Evolutionary conservation across 2,888 invertebrate genomes (phyloP).

Genomic region (Clanis bilineata): DNA sequence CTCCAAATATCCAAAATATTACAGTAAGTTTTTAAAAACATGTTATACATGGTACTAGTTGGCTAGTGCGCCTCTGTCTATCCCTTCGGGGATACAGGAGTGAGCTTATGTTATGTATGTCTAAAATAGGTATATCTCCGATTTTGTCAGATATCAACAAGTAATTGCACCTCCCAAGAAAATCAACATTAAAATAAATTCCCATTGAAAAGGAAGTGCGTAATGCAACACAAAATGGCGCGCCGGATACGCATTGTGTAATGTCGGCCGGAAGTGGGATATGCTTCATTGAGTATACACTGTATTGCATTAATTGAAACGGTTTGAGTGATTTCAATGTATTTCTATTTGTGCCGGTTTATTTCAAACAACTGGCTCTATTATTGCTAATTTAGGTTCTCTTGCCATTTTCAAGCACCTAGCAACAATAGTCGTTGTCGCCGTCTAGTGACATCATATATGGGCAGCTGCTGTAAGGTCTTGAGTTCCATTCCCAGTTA

Average conservation of each 20-base stretch:
- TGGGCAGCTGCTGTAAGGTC: too few relatives aligned
- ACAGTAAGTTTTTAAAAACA: too few relatives aligned
- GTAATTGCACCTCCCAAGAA: not conserved
- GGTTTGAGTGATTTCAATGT: not conserved
- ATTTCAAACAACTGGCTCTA: not conserved
- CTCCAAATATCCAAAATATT: too few relatives aligned
- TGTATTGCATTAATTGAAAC: slow-evolving; percentile 3
- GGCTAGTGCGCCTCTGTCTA: too few relatives aligned
- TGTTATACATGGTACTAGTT: too few relatives aligned
- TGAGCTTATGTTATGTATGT: too few relatives aligned
- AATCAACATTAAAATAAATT: not conserved
- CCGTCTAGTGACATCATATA: too few relatives aligned
- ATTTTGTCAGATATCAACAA: not conserved
- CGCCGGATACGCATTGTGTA: slow-evolving; percentile 8
- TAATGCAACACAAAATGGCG: not conserved
- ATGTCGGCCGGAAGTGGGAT: slow-evolving; percentile 5
- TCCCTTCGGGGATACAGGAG: too few relatives aligned
- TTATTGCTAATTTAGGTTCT: not conserved
- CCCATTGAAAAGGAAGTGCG: not conserved
- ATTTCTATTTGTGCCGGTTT: not conserved
- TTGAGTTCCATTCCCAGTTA: too few relatives aligned
- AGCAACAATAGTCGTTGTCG: too few relatives aligned
- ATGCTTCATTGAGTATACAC: not conserved
- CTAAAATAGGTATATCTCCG: too few relatives aligned
- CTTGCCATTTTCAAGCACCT: too few relatives aligned